Evolutionary conservation across 2,113 vertebrate species (phyloP), one percentile per base, ranked within the genome.

Genomic region (Lasiurus cinereus): DNA sequence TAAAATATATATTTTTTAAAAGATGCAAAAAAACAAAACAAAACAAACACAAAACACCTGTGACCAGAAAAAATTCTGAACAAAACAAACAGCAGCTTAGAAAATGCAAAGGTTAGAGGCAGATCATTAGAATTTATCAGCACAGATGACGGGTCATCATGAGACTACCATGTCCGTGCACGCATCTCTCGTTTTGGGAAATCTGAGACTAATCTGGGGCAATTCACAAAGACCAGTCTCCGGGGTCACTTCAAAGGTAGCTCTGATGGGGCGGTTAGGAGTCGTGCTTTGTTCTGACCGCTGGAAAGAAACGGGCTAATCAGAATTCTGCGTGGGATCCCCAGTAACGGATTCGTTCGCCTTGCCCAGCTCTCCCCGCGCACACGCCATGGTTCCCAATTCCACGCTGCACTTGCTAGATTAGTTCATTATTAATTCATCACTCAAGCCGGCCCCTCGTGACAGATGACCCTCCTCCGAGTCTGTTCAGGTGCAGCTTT

Each of bases 351-450:
- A 93, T 76, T 86, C 10, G 95, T 39, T 77, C 27, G 79, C 87
- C 33, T 69, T 22, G 31, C 22, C 18, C 78, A 50, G 10, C 21
- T 90, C 85, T 83, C 48, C 31, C 54, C 43, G 15, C 5, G 64
- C 48, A 85, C 27, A 67, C 18, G 2, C 27, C 59, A 6, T 48
- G 24, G 43, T 39, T 79, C 36, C 67, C 79, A 46, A 80, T 91
- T 94, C 64, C 46, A 76, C n/a, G 50, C 83, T 86, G 69, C 50
- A 83, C 36, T 70, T 83, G 73, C 50, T 86, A 56, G 50, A 66
- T 79, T 62, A 79, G 43, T 73, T 77, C 64, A 87, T 82, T 88
- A 95, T 70, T 92, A 95, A 96, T 90, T 83, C 89, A 83, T 95
- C 43, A 72, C 72, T 67, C 29, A 31, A 78, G 79, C 84, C 50